phyloP scores from a whole-genome alignment of 2,113 vertebrate genomes.

The Aldabrachelys gigantea region DNA sequence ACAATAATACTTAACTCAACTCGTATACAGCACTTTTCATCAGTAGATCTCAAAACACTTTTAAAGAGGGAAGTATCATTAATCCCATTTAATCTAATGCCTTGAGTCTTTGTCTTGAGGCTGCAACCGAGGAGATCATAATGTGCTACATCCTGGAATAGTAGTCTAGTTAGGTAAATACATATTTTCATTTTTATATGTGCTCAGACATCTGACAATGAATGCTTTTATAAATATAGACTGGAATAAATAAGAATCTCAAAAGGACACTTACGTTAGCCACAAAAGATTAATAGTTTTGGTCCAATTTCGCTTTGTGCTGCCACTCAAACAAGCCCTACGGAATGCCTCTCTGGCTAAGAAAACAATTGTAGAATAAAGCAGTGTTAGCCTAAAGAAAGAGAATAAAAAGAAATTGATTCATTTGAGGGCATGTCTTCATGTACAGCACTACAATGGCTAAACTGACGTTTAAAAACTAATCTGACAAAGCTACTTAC shows the following conservation, averaged over 20 bases:
- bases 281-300: conserved; percentile 93
- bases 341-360: conserved; percentile 95
- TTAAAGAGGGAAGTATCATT: neutral
- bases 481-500: neutral
- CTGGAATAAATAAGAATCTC: accelerated
- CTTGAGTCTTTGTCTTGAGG: neutral
- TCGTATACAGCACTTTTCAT: neutral
- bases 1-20: neutral
- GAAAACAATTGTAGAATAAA: conserved; percentile 93
- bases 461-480: too few relatives aligned
- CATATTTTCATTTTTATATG: neutral
- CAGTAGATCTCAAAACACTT: neutral
- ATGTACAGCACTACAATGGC: neutral
- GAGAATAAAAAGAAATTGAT: accelerated
- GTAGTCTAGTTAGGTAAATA: neutral
- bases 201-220: neutral
- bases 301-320: conserved; percentile 87
- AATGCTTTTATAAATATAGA: neutral
- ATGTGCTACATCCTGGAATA: neutral
- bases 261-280: conserved; percentile 87
- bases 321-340: conserved; percentile 92
- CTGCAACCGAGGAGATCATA: neutral
- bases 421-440: neutral
- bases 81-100: neutral
- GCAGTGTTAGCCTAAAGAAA: conserved; percentile 86